Conservation (phyloP, 2,113 vertebrate genomes). For the Hyperopisus bebe region DNA sequence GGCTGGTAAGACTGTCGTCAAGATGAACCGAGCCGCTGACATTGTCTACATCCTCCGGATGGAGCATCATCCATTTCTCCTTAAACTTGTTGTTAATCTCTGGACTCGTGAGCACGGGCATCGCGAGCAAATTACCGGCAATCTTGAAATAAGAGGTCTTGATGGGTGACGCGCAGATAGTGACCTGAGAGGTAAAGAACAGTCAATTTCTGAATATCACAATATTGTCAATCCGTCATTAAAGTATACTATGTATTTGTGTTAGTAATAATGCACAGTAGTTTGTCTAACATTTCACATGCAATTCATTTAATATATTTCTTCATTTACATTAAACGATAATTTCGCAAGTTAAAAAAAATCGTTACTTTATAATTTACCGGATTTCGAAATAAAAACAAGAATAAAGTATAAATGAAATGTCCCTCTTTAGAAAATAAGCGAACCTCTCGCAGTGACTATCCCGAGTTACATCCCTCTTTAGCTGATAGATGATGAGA, state of each 20-base stretch:
- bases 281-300: background rate
- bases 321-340: background rate
- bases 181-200: background rate
- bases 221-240: background rate
- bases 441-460: too few relatives aligned
- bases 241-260: background rate
- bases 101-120: constrained; percentile 65
- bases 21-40: constrained; percentile 47
- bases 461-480: background rate
- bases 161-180: background rate
- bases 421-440: background rate
- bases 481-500: background rate
- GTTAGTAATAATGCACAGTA: background rate
- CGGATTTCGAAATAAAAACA: background rate
- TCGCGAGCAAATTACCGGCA: constrained; percentile 34
- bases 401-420: background rate
- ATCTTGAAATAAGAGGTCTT: background rate
- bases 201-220: background rate
- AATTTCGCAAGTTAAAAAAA: background rate
- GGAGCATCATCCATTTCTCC: constrained; percentile 57
- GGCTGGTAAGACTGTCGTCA: constrained; percentile 77
- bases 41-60: constrained; percentile 50
- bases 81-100: constrained; percentile 60
- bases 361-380: background rate
- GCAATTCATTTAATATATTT: background rate